Evolutionary conservation across 2,113 vertebrate species (phyloP), one percentile per base, ranked within the genome.

Genomic region (Zosterops pallidus): DNA sequence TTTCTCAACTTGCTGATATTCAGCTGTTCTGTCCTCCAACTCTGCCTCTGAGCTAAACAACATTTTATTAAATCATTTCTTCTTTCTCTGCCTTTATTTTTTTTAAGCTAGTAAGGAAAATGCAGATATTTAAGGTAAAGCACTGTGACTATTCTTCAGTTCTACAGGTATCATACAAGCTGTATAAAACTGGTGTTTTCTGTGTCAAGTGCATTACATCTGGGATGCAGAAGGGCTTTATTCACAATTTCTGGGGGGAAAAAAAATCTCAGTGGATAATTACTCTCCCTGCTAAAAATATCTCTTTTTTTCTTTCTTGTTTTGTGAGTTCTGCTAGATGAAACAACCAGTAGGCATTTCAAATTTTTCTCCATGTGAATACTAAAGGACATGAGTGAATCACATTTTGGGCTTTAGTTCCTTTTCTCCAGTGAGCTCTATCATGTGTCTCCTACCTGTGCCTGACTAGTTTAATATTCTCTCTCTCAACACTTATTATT

Each of bases 271-370:
- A 62, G 2, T 19, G 13, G 55, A 42, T 24, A 69, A 41, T 77
- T 46, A n/a, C 2, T 42, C 1, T 59, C 14, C 6, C 7, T 91
- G 41, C 11, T 92, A 67, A 50, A 76, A 76, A 37, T 16, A 14
- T 14, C 1, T 6, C 5, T 1, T 6, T 37, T 24, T 10, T 17
- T 5, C 2, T n/a, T 15, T 11, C 12, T 44, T 49, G 9, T 75
- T 49, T 29, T 13, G 20, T 52, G 21, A 37, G 39, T 76, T 87
- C 15, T 82, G 18, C 53, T 50, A 35, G 37, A 50, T 44, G 28
- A 84, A 95, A 75, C 10, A 60, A 64, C 6, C 20, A 41, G 21
- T 26, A 75, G 57, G 28, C 37, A 69, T 1, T 49, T 35, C n/a
- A 57, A 87, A 57, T 83, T 16, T 59, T 68, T 79, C 28, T 63